Base-by-base conservation (phyloP, 2,888 invertebrate species). In the Himalopsyche kuldschensis region DNA sequence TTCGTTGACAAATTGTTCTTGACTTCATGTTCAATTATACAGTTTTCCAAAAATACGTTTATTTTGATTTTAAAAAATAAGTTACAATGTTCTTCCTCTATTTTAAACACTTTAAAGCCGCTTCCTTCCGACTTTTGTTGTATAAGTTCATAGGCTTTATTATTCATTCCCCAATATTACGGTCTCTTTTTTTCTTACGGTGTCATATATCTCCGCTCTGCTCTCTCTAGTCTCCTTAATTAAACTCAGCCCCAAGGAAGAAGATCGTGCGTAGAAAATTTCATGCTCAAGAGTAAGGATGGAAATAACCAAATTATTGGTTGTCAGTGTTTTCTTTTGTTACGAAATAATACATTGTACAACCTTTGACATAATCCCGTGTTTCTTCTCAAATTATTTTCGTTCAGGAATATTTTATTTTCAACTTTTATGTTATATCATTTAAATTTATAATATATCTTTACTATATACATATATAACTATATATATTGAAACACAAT, bases 221-320 rank as follows among this genome's bases (percentile, higher is more conserved):
- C 55, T 46, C 79, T 81, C 55, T 84, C 80, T 47, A 78, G 35
- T 80, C 82, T 78, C 69, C 82, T 85, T 85, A 85, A 85, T 85
- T 85, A 85, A 85, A 85, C 80, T 83, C 79, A 69, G 80, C 83
- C 85, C 82, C 82, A 69, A 82, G 85, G 82, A 80, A 55, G 81
- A 79, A 82, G 83, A 80, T 85, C 63, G 79, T 83, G 82, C 20
- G 24, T 55, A 75, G 75, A 31, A 17, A 55, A 20, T 55, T 55
- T 55, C 55, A 55, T 55, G 55, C 20, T 55, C 55, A 55, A 24
- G 24, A 20, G 20, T 55, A 55, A 24, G 6, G n/a, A 55, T 55
- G 55, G 20, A 55, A 55, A 55, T 55, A 55, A 55, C 24, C 55
- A 20, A 55, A 55, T 55, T 55, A 20, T n/a, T 20, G 55, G n/a